Percentiles rank a stretch among this genome's conserved stretches.
Conservation (phyloP, 2,888 invertebrate genomes). For the Nipponacmea schrenckii region DNA sequence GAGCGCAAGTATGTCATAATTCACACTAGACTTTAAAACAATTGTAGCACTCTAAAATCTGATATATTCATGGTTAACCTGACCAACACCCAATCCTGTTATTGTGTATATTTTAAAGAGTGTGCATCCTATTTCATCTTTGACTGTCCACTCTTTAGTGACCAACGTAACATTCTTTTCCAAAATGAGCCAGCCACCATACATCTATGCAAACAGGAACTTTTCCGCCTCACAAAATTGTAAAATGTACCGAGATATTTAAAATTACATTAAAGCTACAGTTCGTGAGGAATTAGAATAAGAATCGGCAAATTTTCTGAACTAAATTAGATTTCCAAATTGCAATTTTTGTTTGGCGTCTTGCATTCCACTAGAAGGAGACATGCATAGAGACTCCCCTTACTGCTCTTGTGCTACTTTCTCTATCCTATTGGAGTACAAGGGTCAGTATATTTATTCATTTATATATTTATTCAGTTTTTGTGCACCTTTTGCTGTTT, state of each 20-base stretch:
- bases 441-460: too few relatives aligned
- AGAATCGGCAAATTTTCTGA: too few relatives aligned
- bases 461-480: too few relatives aligned
- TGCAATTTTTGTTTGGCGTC: too few relatives aligned
- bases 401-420: too few relatives aligned
- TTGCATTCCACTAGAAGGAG: too few relatives aligned
- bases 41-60: slow-evolving; percentile 11
- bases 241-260: background rate
- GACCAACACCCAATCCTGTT: background rate
- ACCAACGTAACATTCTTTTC: background rate
- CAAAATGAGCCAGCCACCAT: background rate
- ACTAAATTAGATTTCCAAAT: too few relatives aligned
- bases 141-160: background rate
- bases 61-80: slow-evolving; percentile 10
- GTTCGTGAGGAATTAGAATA: too few relatives aligned
- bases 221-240: background rate
- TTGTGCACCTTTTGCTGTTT: too few relatives aligned
- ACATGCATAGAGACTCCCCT: too few relatives aligned
- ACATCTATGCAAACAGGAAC: background rate
- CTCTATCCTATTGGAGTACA: too few relatives aligned
- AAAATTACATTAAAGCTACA: background rate
- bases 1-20: too few relatives aligned
- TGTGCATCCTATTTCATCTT: background rate
- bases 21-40: slow-evolving; percentile 4
- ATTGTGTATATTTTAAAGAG: background rate